Evolutionary conservation across 2,113 vertebrate genomes (phyloP).

Genomic region (Epinephelus moara): DNA sequence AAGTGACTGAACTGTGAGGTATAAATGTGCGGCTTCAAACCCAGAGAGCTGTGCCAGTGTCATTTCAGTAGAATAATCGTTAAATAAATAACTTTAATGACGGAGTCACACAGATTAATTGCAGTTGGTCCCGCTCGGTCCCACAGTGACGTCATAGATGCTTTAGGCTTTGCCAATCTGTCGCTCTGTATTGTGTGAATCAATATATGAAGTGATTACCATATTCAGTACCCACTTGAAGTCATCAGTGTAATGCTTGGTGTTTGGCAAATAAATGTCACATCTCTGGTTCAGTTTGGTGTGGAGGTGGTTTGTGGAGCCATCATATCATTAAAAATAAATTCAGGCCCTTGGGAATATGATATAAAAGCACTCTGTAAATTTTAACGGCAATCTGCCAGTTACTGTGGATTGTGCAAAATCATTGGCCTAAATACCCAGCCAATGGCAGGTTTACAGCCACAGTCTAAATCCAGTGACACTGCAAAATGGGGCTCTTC

Average conservation of each 20-base stretch:
- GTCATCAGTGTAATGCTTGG: background rate
- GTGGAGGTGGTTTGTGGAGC: background rate
- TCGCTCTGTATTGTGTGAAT: constrained; percentile 11
- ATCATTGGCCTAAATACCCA: too few relatives aligned
- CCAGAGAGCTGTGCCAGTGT: constrained; percentile 10
- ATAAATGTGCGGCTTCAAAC: constrained; percentile 12
- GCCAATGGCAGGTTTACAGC: too few relatives aligned
- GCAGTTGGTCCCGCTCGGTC: constrained; percentile 15
- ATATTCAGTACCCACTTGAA: constrained; percentile 1
- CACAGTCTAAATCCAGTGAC: too few relatives aligned
- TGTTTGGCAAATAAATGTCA: constrained; percentile 4
- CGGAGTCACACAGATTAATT: constrained; percentile 35
- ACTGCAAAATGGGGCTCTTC: too few relatives aligned
- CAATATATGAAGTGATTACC: constrained; percentile 20
- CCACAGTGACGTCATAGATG: constrained; percentile 20
- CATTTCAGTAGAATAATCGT: constrained; percentile 35
- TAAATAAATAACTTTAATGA: constrained; percentile 32
- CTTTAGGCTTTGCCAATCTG: constrained; percentile 10
- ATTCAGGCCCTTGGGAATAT: background rate
- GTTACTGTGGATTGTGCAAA: background rate
- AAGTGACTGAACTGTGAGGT: constrained; percentile 8
- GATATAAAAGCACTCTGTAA: background rate
- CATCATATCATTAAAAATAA: background rate
- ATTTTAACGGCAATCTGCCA: background rate
- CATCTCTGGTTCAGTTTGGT: background rate